A percentile compares a stretch with the other conserved stretches of the same genome.
phyloP scores from a whole-genome alignment of 2,113 vertebrate genomes.

The Sciurus niger region DNA sequence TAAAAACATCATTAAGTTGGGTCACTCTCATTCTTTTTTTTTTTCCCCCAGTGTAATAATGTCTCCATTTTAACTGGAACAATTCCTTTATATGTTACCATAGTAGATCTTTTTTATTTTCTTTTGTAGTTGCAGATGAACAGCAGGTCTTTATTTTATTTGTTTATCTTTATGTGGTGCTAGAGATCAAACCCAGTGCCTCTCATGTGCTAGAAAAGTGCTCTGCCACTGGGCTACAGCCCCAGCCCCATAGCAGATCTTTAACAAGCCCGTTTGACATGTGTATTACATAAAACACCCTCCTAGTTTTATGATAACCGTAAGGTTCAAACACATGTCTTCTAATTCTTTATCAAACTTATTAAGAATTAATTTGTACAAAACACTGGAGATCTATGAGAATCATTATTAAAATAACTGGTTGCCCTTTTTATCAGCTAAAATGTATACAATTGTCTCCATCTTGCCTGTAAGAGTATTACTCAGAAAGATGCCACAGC shows the following conservation, averaged over 20 bases:
- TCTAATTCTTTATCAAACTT: slow-evolving; percentile 42
- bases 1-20: neutral
- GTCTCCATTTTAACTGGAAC: neutral
- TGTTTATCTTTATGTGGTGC: no score
- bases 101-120: neutral
- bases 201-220: no score
- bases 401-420: neutral
- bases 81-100: slow-evolving; percentile 35
- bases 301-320: neutral
- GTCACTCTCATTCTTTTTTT: neutral
- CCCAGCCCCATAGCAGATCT: neutral
- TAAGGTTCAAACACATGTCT: neutral
- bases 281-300: neutral
- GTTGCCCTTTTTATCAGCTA: neutral
- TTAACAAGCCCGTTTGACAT: slow-evolving; percentile 23
- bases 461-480: neutral
- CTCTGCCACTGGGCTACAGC: no score
- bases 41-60: neutral
- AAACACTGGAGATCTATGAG: slow-evolving; percentile 28
- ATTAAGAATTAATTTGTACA: slow-evolving; percentile 53
- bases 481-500: neutral
- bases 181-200: no score
- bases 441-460: neutral
- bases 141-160: no score
- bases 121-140: no score